Conservation (phyloP, 1,140 invertebrate genomes). For the Saccostrea echinata region DNA sequence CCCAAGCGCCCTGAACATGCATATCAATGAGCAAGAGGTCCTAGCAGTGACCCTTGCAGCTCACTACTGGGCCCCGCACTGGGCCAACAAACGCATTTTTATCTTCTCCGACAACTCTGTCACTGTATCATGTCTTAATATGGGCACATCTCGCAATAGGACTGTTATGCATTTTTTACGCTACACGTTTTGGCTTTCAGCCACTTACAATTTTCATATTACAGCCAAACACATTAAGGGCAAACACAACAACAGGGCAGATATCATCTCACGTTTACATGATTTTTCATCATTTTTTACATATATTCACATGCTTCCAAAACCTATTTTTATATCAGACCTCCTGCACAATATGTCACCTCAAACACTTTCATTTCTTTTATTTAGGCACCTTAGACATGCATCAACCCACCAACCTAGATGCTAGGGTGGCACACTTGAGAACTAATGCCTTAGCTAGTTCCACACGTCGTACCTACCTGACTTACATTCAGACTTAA, state of each 20-base stretch:
- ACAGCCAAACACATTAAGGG: not conserved
- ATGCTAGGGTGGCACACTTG: not conserved
- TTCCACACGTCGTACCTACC: not conserved
- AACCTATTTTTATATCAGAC: not conserved
- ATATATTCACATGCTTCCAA: not conserved
- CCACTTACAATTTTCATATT: conserved; percentile 38
- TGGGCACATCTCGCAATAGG: conserved; percentile 3
- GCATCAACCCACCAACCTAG: not conserved
- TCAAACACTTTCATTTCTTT: not conserved
- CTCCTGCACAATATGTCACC: not conserved
- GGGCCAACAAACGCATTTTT: conserved; percentile 20
- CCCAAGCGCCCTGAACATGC: not conserved
- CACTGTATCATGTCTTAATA: conserved; percentile 34
- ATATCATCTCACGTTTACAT: conserved; percentile 19
- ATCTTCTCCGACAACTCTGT: not conserved
- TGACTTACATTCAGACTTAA: not conserved
- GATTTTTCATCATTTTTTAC: not conserved
- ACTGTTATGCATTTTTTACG: conserved; percentile 23
- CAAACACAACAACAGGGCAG: conserved; percentile 18
- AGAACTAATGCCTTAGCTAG: not conserved
- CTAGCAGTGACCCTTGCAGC: conserved; percentile 20
- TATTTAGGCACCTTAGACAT: not conserved
- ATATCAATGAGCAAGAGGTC: conserved; percentile 46
- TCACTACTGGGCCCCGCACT: not conserved
- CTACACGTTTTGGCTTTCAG: conserved; percentile 43